Evolutionary conservation across 2,113 vertebrate species (phyloP).

Genomic region (Arizona elegans): DNA sequence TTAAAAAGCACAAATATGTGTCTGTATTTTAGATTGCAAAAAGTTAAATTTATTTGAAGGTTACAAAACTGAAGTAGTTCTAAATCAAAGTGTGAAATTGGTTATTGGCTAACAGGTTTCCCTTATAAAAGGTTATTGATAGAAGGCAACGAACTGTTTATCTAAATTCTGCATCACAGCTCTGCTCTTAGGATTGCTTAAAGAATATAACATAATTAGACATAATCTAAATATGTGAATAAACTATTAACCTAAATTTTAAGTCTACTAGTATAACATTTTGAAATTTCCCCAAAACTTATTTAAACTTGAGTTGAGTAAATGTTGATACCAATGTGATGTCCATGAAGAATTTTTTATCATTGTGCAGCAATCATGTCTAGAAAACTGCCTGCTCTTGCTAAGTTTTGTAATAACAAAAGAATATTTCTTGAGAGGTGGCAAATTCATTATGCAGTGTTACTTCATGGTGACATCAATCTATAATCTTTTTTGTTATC

Average conservation of each 20-base stretch:
- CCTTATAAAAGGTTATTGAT: background rate
- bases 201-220: background rate
- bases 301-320: conserved; percentile 3
- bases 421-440: background rate
- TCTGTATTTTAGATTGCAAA: background rate
- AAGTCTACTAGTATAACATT: background rate
- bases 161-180: background rate
- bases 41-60: background rate
- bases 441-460: background rate
- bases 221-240: background rate
- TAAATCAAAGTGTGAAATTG: background rate
- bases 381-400: background rate
- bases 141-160: background rate
- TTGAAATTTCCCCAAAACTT: background rate
- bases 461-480: background rate
- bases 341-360: background rate
- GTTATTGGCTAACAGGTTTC: background rate
- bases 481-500: background rate
- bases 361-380: background rate
- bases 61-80: background rate
- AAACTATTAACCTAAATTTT: background rate
- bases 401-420: background rate
- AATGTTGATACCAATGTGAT: background rate
- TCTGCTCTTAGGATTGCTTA: background rate
- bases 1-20: background rate